Evolutionary conservation across 2,888 invertebrate species (phyloP), one percentile per base, ranked within the genome.

Genomic region (Masnerella sp.): DNA sequence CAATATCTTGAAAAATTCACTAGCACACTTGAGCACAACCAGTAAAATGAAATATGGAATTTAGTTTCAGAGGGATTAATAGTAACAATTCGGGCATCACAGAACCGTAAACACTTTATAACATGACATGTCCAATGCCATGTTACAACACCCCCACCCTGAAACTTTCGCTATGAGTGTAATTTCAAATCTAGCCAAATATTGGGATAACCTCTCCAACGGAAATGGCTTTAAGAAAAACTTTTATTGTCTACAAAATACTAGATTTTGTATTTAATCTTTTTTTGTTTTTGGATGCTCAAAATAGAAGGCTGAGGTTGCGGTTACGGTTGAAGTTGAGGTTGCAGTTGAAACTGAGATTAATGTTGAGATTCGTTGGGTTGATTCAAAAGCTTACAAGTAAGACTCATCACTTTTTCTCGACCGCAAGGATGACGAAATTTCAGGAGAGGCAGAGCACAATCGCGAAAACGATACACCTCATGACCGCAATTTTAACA

Each of bases 61-160:
- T n/a, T n/a, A n/a, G n/a, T n/a, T n/a, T n/a, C n/a, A n/a, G n/a
- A n/a, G n/a, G n/a, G n/a, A n/a, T n/a, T n/a, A n/a, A n/a, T n/a
- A n/a, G n/a, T n/a, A n/a, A n/a, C n/a, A n/a, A n/a, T n/a, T n/a
- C n/a, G n/a, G n/a, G n/a, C n/a, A n/a, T n/a, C n/a, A n/a, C n/a
- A n/a, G n/a, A n/a, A n/a, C n/a, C n/a, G n/a, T n/a, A n/a, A n/a
- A n/a, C n/a, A n/a, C n/a, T n/a, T 34, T 34, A 11, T 1, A 12
- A 34, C 34, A 34, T 12, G 12, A 12, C 34, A 11, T 34, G 15
- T 17, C 15, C 17, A 40, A 40, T 40, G 18, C 40, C 40, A 40
- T 18, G 40, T 40, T 11, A 40, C 18, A 40, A 40, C 40, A 9
- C 40, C 40, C 17, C 40, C 12, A 2, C n/a, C 9, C 40, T n/a